phyloP scores from a whole-genome alignment of 2,113 vertebrate species.

The Donacobius atricapilla region DNA sequence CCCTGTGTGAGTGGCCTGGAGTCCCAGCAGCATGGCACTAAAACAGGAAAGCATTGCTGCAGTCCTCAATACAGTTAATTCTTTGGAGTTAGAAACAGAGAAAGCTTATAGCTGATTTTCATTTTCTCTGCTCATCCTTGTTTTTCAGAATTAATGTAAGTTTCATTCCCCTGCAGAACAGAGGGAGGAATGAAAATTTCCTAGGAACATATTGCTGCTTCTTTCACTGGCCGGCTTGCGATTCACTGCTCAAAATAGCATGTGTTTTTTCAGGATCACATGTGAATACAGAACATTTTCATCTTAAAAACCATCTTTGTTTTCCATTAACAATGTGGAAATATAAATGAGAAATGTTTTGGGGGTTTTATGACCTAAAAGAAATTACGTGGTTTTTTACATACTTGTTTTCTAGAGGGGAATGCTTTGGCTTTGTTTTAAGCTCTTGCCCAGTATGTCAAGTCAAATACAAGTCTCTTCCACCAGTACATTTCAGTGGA shows the following conservation, averaged over 20 bases:
- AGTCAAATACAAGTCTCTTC: conserved; percentile 2
- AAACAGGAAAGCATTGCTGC: background rate
- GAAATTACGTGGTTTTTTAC: background rate
- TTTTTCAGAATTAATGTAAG: conserved; percentile 44
- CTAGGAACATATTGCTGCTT: conserved; percentile 60
- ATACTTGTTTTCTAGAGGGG: background rate
- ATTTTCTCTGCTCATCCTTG: conserved; percentile 23
- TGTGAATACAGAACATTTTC: conserved; percentile 46
- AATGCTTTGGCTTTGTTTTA: conserved; percentile 40
- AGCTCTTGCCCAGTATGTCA: conserved; percentile 15
- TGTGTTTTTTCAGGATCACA: conserved; percentile 49
- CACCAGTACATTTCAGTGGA: background rate
- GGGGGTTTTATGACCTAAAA: background rate
- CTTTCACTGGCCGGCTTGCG: conserved; percentile 51
- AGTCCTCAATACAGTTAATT: background rate
- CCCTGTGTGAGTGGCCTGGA: background rate
- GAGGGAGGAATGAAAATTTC: conserved; percentile 59
- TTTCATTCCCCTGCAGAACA: conserved; percentile 43
- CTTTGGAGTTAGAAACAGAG: background rate
- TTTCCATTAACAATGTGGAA: conserved; percentile 16
- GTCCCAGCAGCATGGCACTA: background rate
- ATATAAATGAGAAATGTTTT: conserved; percentile 26
- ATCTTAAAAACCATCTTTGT: conserved; percentile 27
- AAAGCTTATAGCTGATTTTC: background rate
- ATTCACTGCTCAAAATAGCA: conserved; percentile 59